Base-by-base conservation (phyloP, 2,113 vertebrate genomes). In the Phyllopteryx taeniolatus region DNA sequence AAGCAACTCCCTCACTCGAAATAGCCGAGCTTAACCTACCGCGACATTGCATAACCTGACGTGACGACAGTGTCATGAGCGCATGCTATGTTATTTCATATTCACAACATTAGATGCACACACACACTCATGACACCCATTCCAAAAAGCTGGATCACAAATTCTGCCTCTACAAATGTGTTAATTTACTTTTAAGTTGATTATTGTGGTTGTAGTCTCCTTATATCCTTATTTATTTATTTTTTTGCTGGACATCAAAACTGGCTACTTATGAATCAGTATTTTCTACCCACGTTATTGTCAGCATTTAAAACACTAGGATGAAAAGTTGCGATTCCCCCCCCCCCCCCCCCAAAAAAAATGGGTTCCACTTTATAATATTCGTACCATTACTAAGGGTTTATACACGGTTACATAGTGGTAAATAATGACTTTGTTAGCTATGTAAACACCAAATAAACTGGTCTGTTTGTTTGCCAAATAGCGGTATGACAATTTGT, bases 11-110 rank as follows among this genome's bases (percentile, higher is more conserved):
- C 20, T 22, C 53, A 56, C 49, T 81, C 74, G n/a, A 84, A 78
- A 79, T 87, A 86, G 74, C 65, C 19, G n/a, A 35, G 70, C 27
- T 74, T 79, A 83, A 67, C 22, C 14, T 27, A 47, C 9, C 10
- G 49, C 57, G 27, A 44, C 70, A 68, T 15, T 27, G 64, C 42
- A 66, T 47, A 49, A 49, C 64, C 44, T 66, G 13, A 4, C 3
- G 22, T 47, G 44, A 66, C 27, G 44, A 14, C 64, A 42, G 20
- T 11, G 53, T 22, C 53, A 11, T n/a, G 61, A 63, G 61, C 1
- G 8, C 19, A 12, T 11, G 9, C 5, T 22, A 33, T 60, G 31
- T 61, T 61, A 22, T 66, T 31, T 4, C 20, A n/a, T 39, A 17
- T 33, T 1, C 46, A 47, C 13, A 4, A 47, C 46, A 15, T 39